phyloP scores from a whole-genome alignment of 2,113 vertebrate genomes.

The Erythrocercus mccallii region DNA sequence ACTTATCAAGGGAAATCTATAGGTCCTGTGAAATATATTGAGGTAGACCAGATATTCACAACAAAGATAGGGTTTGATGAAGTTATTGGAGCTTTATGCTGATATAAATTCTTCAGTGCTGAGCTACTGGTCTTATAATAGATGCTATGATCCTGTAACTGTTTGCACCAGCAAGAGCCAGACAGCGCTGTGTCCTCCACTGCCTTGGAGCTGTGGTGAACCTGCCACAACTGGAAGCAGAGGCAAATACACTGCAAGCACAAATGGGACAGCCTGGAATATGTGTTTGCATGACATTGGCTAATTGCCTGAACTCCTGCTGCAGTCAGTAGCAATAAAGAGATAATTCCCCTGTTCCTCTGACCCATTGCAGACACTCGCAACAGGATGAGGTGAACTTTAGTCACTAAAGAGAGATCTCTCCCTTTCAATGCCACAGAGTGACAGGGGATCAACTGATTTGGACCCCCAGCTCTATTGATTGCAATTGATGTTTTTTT shows the following conservation, averaged over 20 bases:
- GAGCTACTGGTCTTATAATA: background rate
- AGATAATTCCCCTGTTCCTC: fast-evolving
- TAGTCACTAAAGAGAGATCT: background rate
- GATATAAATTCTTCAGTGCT: background rate
- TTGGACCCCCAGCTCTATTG: background rate
- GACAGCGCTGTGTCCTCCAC: background rate
- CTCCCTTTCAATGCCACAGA: background rate
- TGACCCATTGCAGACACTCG: background rate
- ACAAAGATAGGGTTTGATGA: background rate
- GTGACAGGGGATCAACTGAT: background rate
- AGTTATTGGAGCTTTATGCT: background rate
- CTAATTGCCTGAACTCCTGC: background rate
- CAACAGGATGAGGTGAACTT: background rate
- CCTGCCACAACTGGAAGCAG: background rate
- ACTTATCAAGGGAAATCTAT: background rate
- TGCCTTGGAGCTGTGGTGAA: background rate
- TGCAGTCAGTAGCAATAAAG: background rate
- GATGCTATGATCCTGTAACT: background rate
- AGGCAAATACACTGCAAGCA: background rate
- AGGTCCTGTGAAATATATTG: background rate
- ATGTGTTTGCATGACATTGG: background rate
- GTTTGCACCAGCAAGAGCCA: background rate
- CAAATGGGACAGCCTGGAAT: background rate
- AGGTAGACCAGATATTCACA: background rate
- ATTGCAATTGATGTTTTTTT: background rate